Percentiles rank a stretch among this genome's conserved stretches.
Conservation (phyloP, 2,888 invertebrate genomes). For the Perithous albicinctus region DNA sequence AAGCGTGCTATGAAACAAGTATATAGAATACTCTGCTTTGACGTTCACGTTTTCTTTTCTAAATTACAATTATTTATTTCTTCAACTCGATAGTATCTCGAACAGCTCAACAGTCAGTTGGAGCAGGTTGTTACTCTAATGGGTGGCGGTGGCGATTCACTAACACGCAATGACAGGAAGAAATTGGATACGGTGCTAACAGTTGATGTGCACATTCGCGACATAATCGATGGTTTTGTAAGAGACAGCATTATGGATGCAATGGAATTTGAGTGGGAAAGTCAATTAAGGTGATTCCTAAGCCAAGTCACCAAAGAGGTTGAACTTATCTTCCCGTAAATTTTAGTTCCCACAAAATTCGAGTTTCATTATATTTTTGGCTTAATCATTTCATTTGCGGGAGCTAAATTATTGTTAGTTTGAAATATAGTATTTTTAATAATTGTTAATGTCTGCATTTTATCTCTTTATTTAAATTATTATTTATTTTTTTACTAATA, state of each 20-base stretch:
- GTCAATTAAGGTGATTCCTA: slow-evolving; percentile 89
- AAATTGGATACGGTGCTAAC: slow-evolving; percentile 96
- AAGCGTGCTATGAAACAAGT: slow-evolving; percentile 95
- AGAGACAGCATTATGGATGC: slow-evolving; percentile 93
- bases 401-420: background rate
- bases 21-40: background rate
- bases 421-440: background rate
- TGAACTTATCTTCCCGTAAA: no score
- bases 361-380: background rate
- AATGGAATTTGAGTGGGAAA: slow-evolving; percentile 97
- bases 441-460: no score
- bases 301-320: background rate
- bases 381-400: background rate
- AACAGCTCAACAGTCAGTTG: slow-evolving; percentile 92
- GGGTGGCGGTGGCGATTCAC: slow-evolving; percentile 79
- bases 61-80: background rate
- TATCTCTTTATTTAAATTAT: no score
- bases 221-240: slow-evolving; percentile 94
- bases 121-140: slow-evolving; percentile 90
- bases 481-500: no score
- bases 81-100: slow-evolving; percentile 87
- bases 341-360: no score
- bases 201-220: slow-evolving; percentile 96
- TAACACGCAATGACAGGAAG: slow-evolving; percentile 92
- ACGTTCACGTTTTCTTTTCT: background rate